Evolutionary conservation across 2,888 invertebrate species (phyloP), one percentile per base, ranked within the genome.

Genomic region (Spilarctia lutea): DNA sequence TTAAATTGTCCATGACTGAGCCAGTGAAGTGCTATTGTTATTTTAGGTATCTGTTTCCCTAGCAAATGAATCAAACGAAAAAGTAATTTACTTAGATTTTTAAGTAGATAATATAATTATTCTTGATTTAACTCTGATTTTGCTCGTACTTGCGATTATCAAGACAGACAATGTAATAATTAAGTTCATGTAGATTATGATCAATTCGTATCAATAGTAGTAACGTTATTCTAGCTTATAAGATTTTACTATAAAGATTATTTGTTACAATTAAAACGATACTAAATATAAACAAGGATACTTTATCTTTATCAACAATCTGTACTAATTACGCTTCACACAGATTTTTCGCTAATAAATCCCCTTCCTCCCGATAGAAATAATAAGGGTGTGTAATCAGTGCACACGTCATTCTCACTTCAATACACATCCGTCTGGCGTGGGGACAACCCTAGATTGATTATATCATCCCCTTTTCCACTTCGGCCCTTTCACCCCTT

Each of bases 381-480:
- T 78, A 83, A 80, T 78, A 81, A 67, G 82, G 80, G 76, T 79
- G 73, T 80, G 79, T 85, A 83, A 83, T 85, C 86, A 83, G 80
- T 80, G 79, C 82, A 80, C 84, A 82, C 82, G 88, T 86, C 87
- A 87, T 85, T 84, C 87, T 87, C 90, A 88, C 87, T 88, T 89
- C 89, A 91, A 91, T 90, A 81, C 82, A 85, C 89, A 90, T 87
- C 88, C 90, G 88, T 85, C 84, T 84, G 83, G 83, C 79, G 81
- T 76, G 79, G 88, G 89, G 92, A 92, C 94, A 92, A 87, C 91
- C 91, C 90, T 89, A 88, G 92, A 93, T 94, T 94, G 94, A 95
- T 95, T 94, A 94, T 92, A 93, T 94, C 94, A 93, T 93, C 90
- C 93, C 93, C 89, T 91, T 90, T 88, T 89, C 90, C 90, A 90